Percentiles rank a stretch among this genome's conserved stretches.
Evolutionary conservation across 2,113 vertebrate species (phyloP).

Genomic region (Manacus vitellinus): DNA sequence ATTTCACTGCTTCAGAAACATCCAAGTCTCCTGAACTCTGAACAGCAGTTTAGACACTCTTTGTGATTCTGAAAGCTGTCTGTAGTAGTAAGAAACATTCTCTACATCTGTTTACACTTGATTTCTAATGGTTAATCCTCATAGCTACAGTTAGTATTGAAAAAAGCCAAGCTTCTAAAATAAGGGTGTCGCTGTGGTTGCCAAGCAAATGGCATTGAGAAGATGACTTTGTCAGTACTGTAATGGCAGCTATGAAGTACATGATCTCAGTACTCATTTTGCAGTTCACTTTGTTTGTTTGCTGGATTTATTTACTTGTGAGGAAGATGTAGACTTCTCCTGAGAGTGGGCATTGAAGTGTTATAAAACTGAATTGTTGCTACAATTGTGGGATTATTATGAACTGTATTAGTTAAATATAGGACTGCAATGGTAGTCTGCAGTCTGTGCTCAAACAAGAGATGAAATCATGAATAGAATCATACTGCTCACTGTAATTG

Average conservation of each 20-base stretch:
- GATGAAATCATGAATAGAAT: neutral
- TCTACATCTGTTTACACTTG: neutral
- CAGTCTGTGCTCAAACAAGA: neutral
- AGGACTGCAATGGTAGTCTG: neutral
- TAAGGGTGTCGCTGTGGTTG: neutral
- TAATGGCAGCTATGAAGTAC: neutral
- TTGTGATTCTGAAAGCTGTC: neutral
- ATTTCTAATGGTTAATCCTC: neutral
- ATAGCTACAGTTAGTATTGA: neutral
- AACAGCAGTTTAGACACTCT: neutral
- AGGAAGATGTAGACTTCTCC: neutral
- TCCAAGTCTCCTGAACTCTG: neutral
- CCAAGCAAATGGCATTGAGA: neutral
- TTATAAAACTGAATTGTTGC: neutral
- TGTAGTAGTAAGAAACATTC: neutral
- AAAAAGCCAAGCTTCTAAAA: neutral
- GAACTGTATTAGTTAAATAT: neutral
- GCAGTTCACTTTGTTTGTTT: neutral
- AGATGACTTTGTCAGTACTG: neutral
- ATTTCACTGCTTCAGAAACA: neutral
- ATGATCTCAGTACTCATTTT: neutral
- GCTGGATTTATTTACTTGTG: neutral
- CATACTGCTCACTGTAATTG: neutral
- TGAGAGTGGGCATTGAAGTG: neutral
- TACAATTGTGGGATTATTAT: neutral